Evolutionary conservation across 2,888 invertebrate genomes (phyloP), one percentile per base, ranked within the genome.

Genomic region (Parthenolecanium corni): DNA sequence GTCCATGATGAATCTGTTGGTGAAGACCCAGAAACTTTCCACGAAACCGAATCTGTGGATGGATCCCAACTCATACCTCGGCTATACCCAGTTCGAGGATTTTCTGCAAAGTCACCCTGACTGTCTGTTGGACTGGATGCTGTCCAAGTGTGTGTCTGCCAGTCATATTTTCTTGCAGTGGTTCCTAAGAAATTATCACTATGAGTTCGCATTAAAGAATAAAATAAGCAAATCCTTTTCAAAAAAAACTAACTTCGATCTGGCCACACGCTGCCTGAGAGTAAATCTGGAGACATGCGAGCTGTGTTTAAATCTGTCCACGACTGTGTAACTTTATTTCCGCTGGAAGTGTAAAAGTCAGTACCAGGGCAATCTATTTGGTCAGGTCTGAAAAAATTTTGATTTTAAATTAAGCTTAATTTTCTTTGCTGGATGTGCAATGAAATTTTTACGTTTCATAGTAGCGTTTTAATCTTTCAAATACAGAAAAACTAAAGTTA

Each of bases 21-120:
- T n/a, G 54, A 49, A 3, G 21, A 16, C 14, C 47, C 46, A 12
- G 63, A 63, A 40, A 63, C 54, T 38, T 49, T 46, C 63, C 63
- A 63, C 9, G 54, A 54, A 12, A 71, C 71, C 12, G 71, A 71
- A 65, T 64, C 57, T 16, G 64, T 53, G 16, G 68, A 58, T 23
- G 69, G 69, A 21, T 73, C 70, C 78, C 78, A 78, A 47, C 76
- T 74, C 68, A 76, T 77, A 1, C 77, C 76, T 65, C 79, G 72
- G 1, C 78, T 79, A 68, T 76, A 79, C 23, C 75, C 76, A 0
- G 76, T 74, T 2, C 68, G 57, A 11, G 66, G 51, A 11, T 51
- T 51, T 23, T 61, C 63, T n/a, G 49, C 61, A n/a, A 64, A 42
- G n/a, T 53, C 21, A 31, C 31, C 31, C 1, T 52, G 53, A 16